Conservation (phyloP, 2,113 vertebrate genomes). For the Gymnobelideus leadbeateri region DNA sequence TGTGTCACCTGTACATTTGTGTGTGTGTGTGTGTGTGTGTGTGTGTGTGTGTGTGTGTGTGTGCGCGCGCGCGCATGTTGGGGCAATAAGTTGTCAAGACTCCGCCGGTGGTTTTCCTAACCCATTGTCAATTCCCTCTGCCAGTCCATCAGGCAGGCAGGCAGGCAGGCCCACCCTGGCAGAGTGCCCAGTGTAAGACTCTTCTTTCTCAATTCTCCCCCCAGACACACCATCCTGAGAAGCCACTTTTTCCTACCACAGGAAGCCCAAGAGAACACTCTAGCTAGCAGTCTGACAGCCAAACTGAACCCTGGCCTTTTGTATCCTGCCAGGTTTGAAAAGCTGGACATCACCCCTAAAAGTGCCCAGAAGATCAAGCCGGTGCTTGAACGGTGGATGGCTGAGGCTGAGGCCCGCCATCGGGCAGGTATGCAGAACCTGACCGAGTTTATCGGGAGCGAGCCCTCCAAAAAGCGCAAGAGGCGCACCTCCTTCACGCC, state of each 20-base stretch:
- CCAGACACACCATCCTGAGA: slow-evolving; percentile 99
- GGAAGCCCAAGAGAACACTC: slow-evolving; percentile 99
- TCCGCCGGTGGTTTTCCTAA: slow-evolving; percentile 82
- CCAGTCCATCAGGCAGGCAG: slow-evolving; percentile 90
- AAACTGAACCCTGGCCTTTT: slow-evolving; percentile 99
- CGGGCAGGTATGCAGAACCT: slow-evolving; percentile 99
- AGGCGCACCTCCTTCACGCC: slow-evolving; percentile 99
- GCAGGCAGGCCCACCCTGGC: slow-evolving; percentile 96
- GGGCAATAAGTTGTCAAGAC: slow-evolving; percentile 54
- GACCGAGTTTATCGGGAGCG: slow-evolving; percentile 99
- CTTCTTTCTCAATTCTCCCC: slow-evolving; percentile 99
- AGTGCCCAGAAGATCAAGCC: slow-evolving; percentile 99
- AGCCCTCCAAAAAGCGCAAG: slow-evolving; percentile 99
- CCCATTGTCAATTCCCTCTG: slow-evolving; percentile 88
- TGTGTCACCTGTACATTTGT: slow-evolving; percentile 20
- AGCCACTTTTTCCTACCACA: slow-evolving; percentile 99
- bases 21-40: slow-evolving; percentile 15
- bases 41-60: slow-evolving; percentile 39
- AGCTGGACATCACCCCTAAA: slow-evolving; percentile 99
- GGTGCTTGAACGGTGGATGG: slow-evolving; percentile 99
- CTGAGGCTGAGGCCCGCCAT: slow-evolving; percentile 99
- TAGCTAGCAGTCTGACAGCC: slow-evolving; percentile 99
- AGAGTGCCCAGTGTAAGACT: slow-evolving; percentile 99
- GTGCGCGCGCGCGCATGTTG: slow-evolving; percentile 59
- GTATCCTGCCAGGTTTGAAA: slow-evolving; percentile 99